A percentile compares a stretch with the other conserved stretches of the same genome.
Conservation (phyloP, 1,140 invertebrate species). For the Drosophila sulfurigaster region DNA sequence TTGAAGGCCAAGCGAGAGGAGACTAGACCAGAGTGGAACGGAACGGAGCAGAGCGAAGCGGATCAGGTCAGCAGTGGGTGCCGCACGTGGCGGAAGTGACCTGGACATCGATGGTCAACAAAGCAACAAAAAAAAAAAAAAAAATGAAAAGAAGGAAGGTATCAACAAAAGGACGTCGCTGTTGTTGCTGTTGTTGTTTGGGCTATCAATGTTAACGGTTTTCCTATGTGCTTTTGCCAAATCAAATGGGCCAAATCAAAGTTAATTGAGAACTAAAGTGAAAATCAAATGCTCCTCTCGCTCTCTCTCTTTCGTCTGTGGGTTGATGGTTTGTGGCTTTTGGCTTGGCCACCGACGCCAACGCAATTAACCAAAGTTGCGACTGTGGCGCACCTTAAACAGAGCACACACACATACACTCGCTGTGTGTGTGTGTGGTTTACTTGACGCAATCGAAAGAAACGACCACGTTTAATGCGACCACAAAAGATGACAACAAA, state of each 20-base stretch:
- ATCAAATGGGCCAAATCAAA: slow-evolving; percentile 82
- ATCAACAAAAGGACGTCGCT: slow-evolving; percentile 18
- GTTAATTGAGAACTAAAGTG: slow-evolving; percentile 82
- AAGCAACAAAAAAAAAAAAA: neutral
- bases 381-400: slow-evolving; percentile 70
- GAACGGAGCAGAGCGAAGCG: neutral
- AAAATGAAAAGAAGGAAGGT: neutral
- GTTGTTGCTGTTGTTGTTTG: neutral
- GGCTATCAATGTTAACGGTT: slow-evolving; percentile 76
- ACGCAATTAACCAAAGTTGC: slow-evolving; percentile 79
- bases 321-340: slow-evolving; percentile 26
- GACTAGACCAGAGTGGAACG: slow-evolving; percentile 35
- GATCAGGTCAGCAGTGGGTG: slow-evolving; percentile 46
- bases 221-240: slow-evolving; percentile 50
- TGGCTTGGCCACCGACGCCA: slow-evolving; percentile 59
- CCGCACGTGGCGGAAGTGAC: slow-evolving; percentile 72
- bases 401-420: slow-evolving; percentile 28
- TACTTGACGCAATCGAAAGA: slow-evolving; percentile 71
- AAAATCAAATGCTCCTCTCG: slow-evolving; percentile 67
- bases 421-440: slow-evolving; percentile 48
- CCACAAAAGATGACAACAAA: slow-evolving; percentile 70
- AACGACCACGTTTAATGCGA: slow-evolving; percentile 31
- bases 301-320: slow-evolving; percentile 3
- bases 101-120: slow-evolving; percentile 54
- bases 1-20: slow-evolving; percentile 54